Evolutionary conservation across 2,888 invertebrate genomes (phyloP).

Genomic region (Dorcus hopei): DNA sequence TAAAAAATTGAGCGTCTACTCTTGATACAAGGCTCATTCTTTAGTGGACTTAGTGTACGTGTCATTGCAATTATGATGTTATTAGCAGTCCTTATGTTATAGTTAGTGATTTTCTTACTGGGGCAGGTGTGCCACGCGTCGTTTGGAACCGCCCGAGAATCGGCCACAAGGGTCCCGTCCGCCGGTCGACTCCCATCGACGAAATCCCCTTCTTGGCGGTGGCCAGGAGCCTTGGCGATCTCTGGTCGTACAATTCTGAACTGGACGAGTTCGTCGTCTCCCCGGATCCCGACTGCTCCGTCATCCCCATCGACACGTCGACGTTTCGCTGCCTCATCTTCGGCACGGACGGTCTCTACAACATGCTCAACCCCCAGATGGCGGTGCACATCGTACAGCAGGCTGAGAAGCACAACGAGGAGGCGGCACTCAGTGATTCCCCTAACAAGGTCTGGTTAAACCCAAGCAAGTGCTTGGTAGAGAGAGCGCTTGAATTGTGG

Average conservation of each 20-base stretch:
- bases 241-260: conserved; percentile 95
- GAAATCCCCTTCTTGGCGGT: conserved; percentile 96
- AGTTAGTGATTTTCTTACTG: too few relatives aligned
- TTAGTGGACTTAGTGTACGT: too few relatives aligned
- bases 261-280: conserved; percentile 94
- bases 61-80: too few relatives aligned
- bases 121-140: conserved; percentile 82
- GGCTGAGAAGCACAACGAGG: conserved; percentile 77
- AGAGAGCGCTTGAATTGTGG: conserved; percentile 80
- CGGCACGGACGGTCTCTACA: conserved; percentile 96
- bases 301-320: conserved; percentile 75
- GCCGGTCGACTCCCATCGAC: conserved; percentile 86
- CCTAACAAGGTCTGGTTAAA: conserved; percentile 67
- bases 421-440: conserved; percentile 53
- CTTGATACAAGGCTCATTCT: too few relatives aligned
- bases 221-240: conserved; percentile 90
- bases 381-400: conserved; percentile 82
- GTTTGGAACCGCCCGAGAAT: conserved; percentile 93
- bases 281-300: conserved; percentile 93
- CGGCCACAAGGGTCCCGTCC: conserved; percentile 82
- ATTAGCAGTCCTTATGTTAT: too few relatives aligned
- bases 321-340: conserved; percentile 84
- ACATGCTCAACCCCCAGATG: conserved; percentile 82
- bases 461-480: conserved; percentile 87
- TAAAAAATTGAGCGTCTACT: too few relatives aligned